These are phyloP conservation scores for Plectropomus leopardus DNA, from an alignment of 2,113 vertebrate species.

Conservation along the genomic window DNA sequence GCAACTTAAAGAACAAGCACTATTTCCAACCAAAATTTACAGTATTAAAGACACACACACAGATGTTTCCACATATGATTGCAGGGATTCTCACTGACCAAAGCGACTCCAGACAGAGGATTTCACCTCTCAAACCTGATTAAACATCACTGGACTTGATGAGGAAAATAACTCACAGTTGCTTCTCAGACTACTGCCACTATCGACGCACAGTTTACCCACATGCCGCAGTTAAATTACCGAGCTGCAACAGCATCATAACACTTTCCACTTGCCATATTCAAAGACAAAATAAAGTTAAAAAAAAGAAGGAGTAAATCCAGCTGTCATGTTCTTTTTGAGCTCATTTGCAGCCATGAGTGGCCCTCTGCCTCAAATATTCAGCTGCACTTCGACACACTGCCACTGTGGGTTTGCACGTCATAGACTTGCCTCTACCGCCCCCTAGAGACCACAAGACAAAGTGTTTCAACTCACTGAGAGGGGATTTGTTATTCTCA, in stretches of 20 bases:
- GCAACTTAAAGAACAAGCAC: conserved; percentile 54
- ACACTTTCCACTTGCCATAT: conserved; percentile 70
- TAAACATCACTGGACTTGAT: conserved; percentile 54
- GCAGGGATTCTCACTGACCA: conserved; percentile 57
- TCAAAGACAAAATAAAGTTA: conserved; percentile 67
- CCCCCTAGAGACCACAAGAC: conserved; percentile 61
- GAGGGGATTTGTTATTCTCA: conserved; percentile 72
- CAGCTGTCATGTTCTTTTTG: conserved; percentile 65
- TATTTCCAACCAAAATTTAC: conserved; percentile 45
- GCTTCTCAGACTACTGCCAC: conserved; percentile 50
- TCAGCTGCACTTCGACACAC: not conserved
- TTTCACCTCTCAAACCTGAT: conserved; percentile 70
- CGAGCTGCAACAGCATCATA: conserved; percentile 42
- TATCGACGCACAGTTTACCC: conserved; percentile 40
- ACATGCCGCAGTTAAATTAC: conserved; percentile 60
- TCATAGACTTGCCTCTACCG: conserved; percentile 56
- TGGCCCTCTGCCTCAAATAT: conserved; percentile 17
- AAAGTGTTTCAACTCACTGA: conserved; percentile 16
- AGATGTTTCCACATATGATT: conserved; percentile 63
- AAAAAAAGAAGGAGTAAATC: conserved; percentile 38
- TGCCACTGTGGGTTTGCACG: not conserved
- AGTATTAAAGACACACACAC: conserved; percentile 51
- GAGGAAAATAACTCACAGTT: conserved; percentile 59
- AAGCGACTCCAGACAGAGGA: conserved; percentile 55
- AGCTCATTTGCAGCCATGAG: conserved; percentile 48